Evolutionary conservation across 1,140 invertebrate genomes (phyloP).

Genomic region (Dufourea novaeangliae): DNA sequence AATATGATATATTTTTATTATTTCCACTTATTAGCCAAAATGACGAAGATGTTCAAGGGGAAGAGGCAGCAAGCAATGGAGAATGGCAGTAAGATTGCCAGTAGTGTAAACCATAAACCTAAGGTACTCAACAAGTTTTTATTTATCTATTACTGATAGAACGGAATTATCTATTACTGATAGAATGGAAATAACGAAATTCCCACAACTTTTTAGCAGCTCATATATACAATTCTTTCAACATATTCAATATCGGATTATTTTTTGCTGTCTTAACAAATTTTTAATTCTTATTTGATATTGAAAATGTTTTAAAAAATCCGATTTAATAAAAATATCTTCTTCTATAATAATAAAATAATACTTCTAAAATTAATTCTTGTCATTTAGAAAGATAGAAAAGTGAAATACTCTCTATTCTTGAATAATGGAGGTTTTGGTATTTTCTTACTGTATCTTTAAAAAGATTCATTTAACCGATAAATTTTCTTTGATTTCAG

Average conservation of each 20-base stretch:
- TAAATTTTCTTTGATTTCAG: conserved; percentile 53
- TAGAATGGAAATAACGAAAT: no score
- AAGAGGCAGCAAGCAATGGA: conserved; percentile 59
- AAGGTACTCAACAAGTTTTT: conserved; percentile 61
- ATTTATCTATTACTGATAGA: no score
- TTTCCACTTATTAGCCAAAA: conserved; percentile 63
- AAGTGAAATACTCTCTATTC: no score
- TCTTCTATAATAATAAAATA: no score
- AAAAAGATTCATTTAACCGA: neutral
- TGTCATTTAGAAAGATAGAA: neutral
- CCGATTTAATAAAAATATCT: no score
- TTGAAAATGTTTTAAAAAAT: no score
- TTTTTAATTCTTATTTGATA: no score
- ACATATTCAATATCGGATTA: no score
- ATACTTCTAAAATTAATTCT: neutral
- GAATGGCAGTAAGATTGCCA: conserved; percentile 64
- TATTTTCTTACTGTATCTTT: neutral
- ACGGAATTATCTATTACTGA: no score
- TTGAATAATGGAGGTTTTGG: neutral
- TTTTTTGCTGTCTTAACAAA: no score
- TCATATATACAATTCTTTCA: no score
- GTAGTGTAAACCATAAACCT: conserved; percentile 57
- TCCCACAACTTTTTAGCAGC: no score
- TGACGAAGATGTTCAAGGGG: conserved; percentile 69
- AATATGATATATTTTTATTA: neutral